Evolutionary conservation across 2,888 invertebrate species (phyloP).

Genomic region (Phorcus lineatus): DNA sequence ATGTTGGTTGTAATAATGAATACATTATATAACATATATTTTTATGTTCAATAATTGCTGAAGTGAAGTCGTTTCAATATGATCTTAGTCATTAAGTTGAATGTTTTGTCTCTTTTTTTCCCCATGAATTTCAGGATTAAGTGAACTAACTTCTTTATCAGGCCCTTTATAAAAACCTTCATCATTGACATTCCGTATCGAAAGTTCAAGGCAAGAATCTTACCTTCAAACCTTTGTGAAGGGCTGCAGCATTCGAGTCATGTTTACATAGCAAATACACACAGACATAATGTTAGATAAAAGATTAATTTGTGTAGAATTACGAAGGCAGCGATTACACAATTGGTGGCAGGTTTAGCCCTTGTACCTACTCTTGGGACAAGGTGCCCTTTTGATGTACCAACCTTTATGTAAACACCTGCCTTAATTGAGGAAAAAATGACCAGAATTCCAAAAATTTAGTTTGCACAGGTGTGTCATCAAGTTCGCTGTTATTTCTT

Average conservation of each 20-base stretch:
- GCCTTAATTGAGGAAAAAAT: neutral
- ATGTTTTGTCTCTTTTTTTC: no score
- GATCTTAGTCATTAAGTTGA: no score
- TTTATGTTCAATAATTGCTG: no score
- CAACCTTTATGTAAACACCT: neutral
- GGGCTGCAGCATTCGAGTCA: neutral
- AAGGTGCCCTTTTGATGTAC: neutral
- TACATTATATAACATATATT: no score
- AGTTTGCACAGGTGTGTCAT: constrained; percentile 1
- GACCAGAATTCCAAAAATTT: neutral
- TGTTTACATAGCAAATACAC: neutral
- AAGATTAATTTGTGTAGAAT: neutral
- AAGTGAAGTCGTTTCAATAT: no score
- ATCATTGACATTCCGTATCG: no score
- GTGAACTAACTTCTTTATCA: no score
- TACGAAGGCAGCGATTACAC: neutral
- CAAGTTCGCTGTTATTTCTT: no score
- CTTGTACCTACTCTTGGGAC: neutral
- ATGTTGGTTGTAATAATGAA: no score
- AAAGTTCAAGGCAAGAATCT: neutral
- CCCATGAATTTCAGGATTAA: no score
- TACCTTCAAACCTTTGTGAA: neutral
- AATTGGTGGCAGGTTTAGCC: constrained; percentile 4
- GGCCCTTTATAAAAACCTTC: no score
- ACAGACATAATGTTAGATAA: constrained; percentile 10